Percentiles rank a stretch among this genome's conserved stretches.
phyloP scores from a whole-genome alignment of 2,888 invertebrate genomes.

The Encarsia formosa region DNA sequence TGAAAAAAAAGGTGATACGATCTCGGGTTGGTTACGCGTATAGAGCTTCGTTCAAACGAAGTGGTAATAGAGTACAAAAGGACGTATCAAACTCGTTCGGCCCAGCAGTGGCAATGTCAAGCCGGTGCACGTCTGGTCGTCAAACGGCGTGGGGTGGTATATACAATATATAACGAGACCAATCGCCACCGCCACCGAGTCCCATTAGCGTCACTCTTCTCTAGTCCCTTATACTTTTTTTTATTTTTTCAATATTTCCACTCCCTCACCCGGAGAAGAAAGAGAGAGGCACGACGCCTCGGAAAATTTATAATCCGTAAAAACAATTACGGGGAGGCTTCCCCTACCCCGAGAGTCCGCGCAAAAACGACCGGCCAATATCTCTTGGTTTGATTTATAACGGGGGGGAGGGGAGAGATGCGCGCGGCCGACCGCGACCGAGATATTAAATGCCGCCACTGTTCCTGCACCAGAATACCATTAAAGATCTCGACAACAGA shows the following conservation, averaged over 20 bases:
- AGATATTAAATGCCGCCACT: constrained; percentile 48
- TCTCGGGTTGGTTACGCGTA: too few relatives aligned
- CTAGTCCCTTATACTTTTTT: not conserved
- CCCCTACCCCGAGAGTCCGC: constrained; percentile 11
- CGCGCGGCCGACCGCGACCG: constrained; percentile 25
- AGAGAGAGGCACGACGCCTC: not conserved
- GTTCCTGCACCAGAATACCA: too few relatives aligned
- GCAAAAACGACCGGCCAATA: constrained; percentile 47
- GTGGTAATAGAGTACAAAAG: too few relatives aligned
- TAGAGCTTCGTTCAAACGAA: too few relatives aligned
- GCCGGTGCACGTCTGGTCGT: constrained; percentile 33
- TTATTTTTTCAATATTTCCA: constrained; percentile 1
- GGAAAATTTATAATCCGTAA: constrained; percentile 49
- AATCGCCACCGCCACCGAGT: constrained; percentile 1
- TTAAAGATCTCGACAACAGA: constrained; percentile 41
- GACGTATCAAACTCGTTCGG: too few relatives aligned
- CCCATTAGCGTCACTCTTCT: constrained; percentile 15
- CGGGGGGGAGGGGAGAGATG: constrained; percentile 30
- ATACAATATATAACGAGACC: not conserved
- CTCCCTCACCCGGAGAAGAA: not conserved
- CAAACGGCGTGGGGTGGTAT: too few relatives aligned
- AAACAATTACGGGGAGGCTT: constrained; percentile 43
- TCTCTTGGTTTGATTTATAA: constrained; percentile 46
- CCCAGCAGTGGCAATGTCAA: constrained; percentile 10
- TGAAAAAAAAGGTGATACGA: too few relatives aligned